These are phyloP conservation scores for Eretmodus cyanostictus DNA, from an alignment of 2,113 vertebrate species.

Conservation along the genomic window DNA sequence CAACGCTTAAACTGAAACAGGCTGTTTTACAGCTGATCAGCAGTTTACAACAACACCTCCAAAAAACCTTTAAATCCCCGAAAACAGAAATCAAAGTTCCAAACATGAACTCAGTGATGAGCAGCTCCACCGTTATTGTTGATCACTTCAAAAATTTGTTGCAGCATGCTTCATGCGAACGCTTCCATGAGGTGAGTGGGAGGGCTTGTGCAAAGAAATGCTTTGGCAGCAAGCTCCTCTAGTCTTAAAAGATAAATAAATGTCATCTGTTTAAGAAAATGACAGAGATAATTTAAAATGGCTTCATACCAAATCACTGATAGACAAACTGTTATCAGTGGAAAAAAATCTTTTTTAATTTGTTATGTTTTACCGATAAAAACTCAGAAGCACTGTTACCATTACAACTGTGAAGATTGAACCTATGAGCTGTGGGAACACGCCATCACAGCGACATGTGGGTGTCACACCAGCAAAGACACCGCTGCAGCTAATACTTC, in stretches of 20 bases:
- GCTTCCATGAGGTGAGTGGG: neutral
- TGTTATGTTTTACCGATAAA: neutral
- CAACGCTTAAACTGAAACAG: neutral
- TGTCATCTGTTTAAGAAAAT: neutral
- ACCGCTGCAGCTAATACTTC: neutral
- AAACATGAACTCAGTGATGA: neutral
- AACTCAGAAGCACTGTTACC: neutral
- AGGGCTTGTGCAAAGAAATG: neutral
- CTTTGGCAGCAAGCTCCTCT: neutral
- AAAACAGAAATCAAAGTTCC: neutral
- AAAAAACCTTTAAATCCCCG: neutral
- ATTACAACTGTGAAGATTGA: neutral
- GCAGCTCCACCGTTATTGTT: neutral
- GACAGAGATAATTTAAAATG: neutral
- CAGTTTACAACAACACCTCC: neutral
- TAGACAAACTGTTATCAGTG: neutral
- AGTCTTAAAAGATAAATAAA: neutral
- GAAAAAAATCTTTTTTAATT: neutral
- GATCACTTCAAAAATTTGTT: neutral
- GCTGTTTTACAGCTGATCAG: neutral
- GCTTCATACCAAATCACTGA: neutral
- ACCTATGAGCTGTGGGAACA: neutral
- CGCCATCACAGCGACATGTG: neutral
- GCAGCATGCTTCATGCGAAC: neutral
- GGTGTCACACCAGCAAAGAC: neutral